Evolutionary conservation across 1,140 invertebrate species (phyloP).

Genomic region (Odontomachus brunneus): DNA sequence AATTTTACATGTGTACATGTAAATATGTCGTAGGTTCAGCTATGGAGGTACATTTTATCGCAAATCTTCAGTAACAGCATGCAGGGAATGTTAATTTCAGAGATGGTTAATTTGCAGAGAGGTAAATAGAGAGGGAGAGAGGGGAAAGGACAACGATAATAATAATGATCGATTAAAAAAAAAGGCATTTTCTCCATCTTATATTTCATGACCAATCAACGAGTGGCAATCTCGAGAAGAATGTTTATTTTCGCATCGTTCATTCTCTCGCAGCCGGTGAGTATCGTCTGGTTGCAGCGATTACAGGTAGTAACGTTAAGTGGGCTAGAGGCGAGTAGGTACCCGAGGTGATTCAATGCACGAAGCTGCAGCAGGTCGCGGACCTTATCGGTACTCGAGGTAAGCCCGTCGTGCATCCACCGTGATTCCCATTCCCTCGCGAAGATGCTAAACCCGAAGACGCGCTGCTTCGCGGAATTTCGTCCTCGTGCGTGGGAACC

Average conservation of each 20-base stretch:
- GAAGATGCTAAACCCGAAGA: constrained; percentile 39
- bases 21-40: too few relatives aligned
- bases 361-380: constrained; percentile 64
- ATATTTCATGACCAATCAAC: constrained; percentile 36
- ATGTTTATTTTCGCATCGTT: constrained; percentile 51
- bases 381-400: constrained; percentile 63
- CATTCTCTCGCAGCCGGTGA: constrained; percentile 24
- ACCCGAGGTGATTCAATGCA: constrained; percentile 58
- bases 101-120: too few relatives aligned
- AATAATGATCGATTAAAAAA: not conserved
- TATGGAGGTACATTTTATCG: too few relatives aligned
- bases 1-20: too few relatives aligned
- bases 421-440: constrained; percentile 59
- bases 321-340: constrained; percentile 60
- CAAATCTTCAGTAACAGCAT: too few relatives aligned
- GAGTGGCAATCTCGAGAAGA: constrained; percentile 26
- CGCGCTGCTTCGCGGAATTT: constrained; percentile 42
- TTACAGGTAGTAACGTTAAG: constrained; percentile 61
- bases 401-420: constrained; percentile 54
- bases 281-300: constrained; percentile 20
- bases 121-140: too few relatives aligned
- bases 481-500: constrained; percentile 44
- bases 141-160: not conserved
- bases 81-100: too few relatives aligned
- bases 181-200: not conserved